These are phyloP conservation scores for Mus spretus DNA, from an alignment of 2,797 vertebrate species.

Conservation along the genomic window DNA sequence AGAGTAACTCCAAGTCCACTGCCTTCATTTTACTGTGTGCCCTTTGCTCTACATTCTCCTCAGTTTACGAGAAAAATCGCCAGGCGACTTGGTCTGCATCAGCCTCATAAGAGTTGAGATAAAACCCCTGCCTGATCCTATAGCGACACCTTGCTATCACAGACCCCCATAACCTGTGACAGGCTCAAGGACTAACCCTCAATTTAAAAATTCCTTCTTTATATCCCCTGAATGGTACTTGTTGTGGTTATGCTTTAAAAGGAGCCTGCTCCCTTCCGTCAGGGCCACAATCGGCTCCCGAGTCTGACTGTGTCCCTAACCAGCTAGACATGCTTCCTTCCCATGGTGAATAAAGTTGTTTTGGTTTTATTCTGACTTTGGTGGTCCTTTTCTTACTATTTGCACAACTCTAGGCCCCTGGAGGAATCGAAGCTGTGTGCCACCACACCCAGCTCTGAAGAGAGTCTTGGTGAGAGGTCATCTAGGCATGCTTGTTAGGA, in stretches of 20 bases:
- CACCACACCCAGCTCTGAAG: neutral
- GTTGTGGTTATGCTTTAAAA: neutral
- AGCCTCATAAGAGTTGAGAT: neutral
- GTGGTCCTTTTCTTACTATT: neutral
- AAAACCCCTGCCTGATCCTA: neutral
- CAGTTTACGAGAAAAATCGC: neutral
- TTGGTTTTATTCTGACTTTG: neutral
- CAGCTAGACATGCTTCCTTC: neutral
- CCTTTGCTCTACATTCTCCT: neutral
- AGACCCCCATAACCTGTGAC: neutral
- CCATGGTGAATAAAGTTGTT: neutral
- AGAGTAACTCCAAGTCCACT: neutral
- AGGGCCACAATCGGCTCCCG: neutral
- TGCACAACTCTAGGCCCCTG: neutral
- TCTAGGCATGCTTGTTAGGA: neutral
- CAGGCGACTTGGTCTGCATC: neutral
- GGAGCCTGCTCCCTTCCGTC: neutral
- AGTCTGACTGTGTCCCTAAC: neutral
- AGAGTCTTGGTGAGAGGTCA: neutral
- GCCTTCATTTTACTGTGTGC: neutral
- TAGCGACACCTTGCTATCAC: neutral
- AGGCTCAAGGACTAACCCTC: neutral
- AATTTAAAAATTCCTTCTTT: neutral
- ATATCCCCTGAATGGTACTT: neutral
- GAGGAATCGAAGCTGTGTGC: neutral